Evolutionary conservation across 2,113 vertebrate species (phyloP).

Genomic region (Campylomormyrus numenius): DNA sequence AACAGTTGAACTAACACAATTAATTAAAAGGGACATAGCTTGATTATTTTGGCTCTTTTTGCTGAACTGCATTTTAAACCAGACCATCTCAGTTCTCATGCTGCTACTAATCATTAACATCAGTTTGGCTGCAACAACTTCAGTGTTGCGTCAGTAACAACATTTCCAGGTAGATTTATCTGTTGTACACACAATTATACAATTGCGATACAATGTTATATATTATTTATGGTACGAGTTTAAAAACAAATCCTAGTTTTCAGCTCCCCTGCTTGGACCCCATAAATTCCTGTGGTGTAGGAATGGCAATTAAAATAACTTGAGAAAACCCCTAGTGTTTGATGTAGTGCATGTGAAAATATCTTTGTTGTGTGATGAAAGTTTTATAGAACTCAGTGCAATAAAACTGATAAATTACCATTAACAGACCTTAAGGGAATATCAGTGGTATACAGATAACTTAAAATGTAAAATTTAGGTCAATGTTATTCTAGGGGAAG

Average conservation of each 20-base stretch:
- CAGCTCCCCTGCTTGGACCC: neutral
- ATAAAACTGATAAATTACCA: neutral
- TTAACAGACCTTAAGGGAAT: neutral
- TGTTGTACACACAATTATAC: neutral
- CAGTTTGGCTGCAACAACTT: neutral
- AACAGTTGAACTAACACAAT: neutral
- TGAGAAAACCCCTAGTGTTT: neutral
- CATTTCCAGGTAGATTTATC: neutral
- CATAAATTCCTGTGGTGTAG: neutral
- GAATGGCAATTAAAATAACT: neutral
- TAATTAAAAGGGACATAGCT: neutral
- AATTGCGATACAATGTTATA: neutral
- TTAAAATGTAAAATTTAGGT: neutral
- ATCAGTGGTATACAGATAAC: neutral
- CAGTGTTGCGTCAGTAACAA: neutral
- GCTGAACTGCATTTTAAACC: neutral
- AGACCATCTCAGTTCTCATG: neutral
- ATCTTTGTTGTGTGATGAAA: constrained; percentile 2
- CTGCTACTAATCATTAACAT: neutral
- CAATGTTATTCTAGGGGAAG: constrained; percentile 1
- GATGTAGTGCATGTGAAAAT: neutral
- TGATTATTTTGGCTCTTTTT: neutral
- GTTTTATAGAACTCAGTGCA: neutral
- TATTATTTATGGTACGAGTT: neutral
- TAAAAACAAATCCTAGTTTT: neutral